phyloP scores from a whole-genome alignment of 2,888 invertebrate genomes.

The Caenorhabditis drosophilae region DNA sequence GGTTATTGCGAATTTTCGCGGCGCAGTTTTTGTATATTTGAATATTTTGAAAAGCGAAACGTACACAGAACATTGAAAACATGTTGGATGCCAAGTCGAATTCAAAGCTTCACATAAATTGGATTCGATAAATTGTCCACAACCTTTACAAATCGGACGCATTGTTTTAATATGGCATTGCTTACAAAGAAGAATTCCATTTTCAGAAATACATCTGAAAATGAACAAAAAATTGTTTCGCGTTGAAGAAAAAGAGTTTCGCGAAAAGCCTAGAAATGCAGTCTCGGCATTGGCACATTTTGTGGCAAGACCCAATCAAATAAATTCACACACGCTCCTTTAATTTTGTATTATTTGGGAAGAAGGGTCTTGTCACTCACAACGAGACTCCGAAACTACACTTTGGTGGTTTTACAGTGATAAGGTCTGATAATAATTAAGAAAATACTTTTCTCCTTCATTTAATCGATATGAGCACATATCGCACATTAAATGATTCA shows the following conservation, averaged over 20 bases:
- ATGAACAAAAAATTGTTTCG: background rate
- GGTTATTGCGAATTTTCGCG: too few relatives aligned
- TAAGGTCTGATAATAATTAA: too few relatives aligned
- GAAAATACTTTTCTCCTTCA: slow-evolving; percentile 32
- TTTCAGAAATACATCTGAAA: slow-evolving; percentile 31
- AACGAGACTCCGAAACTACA: background rate
- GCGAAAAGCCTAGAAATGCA: background rate
- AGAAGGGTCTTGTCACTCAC: too few relatives aligned
- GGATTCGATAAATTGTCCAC: slow-evolving; percentile 23
- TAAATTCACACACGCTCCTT: too few relatives aligned
- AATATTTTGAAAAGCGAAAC: too few relatives aligned
- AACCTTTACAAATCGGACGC: slow-evolving; percentile 33
- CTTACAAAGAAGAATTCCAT: slow-evolving; percentile 25
- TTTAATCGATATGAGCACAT: slow-evolving; percentile 35
- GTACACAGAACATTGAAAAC: slow-evolving; percentile 37
- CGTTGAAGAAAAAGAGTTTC: background rate
- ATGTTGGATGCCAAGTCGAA: slow-evolving; percentile 36
- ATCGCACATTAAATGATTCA: slow-evolving; percentile 33
- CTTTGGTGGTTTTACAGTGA: background rate
- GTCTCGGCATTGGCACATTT: background rate
- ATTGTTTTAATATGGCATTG: slow-evolving; percentile 33
- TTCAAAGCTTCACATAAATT: slow-evolving; percentile 31
- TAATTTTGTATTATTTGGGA: too few relatives aligned
- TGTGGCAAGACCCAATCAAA: too few relatives aligned
- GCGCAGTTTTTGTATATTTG: background rate